phyloP scores from a whole-genome alignment of 2,113 vertebrate species.

The Larimichthys polyactis region DNA sequence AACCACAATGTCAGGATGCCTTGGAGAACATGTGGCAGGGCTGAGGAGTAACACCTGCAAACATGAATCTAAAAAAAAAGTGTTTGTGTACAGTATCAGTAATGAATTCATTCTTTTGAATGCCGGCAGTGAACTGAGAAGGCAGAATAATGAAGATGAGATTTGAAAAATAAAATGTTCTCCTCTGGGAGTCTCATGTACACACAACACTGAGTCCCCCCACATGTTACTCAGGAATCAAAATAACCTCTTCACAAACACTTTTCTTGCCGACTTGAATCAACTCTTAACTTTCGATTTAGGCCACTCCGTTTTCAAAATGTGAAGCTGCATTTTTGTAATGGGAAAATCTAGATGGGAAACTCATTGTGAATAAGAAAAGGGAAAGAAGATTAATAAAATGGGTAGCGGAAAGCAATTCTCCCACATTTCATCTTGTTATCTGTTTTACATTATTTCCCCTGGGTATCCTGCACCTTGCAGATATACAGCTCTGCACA shows the following conservation, averaged over 20 bases:
- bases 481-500: conserved; percentile 83
- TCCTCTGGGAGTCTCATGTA: conserved; percentile 37
- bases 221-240: conserved; percentile 53
- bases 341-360: conserved; percentile 83
- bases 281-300: conserved; percentile 80
- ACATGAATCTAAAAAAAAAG: neutral
- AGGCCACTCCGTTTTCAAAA: conserved; percentile 57
- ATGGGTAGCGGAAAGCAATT: conserved; percentile 85
- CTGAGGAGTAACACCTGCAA: conserved; percentile 22
- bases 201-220: conserved; percentile 20
- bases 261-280: conserved; percentile 40
- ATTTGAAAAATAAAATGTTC: conserved; percentile 53
- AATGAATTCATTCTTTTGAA: conserved; percentile 54
- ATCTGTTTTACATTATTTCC: conserved; percentile 93
- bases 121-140: conserved; percentile 24
- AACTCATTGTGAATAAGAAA: conserved; percentile 83
- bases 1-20: neutral
- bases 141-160: conserved; percentile 58
- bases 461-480: conserved; percentile 83
- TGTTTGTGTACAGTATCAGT: conserved; percentile 46
- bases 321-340: conserved; percentile 57
- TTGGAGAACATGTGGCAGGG: conserved; percentile 1
- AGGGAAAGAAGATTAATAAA: conserved; percentile 86
- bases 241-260: conserved; percentile 70
- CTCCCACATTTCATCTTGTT: conserved; percentile 89